Evolutionary conservation across 2,888 invertebrate species (phyloP).

Genomic region (Caenorhabditis sp.): DNA sequence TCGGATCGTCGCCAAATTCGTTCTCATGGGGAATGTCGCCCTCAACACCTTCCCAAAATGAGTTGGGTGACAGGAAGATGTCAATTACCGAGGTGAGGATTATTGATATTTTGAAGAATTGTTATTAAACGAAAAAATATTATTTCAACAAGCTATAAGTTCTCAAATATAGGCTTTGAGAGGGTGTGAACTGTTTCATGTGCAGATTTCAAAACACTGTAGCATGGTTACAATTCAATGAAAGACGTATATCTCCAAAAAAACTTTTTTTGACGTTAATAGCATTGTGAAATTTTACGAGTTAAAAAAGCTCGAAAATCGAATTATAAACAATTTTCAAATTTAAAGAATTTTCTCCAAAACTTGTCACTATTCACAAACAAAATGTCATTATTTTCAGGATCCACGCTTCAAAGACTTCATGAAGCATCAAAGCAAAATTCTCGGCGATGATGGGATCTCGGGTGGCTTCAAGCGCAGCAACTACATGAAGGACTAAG

Average conservation of each 20-base stretch:
- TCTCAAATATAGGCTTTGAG: too few species aligned
- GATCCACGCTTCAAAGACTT: constrained; percentile 58
- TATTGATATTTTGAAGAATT: not conserved
- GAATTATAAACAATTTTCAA: too few species aligned
- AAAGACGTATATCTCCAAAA: too few species aligned
- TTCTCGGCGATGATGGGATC: constrained; percentile 49
- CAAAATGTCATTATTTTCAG: constrained; percentile 18
- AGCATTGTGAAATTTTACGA: too few species aligned
- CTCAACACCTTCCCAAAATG: constrained; percentile 12
- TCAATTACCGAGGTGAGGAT: constrained; percentile 47
- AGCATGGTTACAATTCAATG: too few species aligned
- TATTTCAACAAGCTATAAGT: too few species aligned
- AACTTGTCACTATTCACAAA: too few species aligned
- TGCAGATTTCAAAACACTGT: too few species aligned
- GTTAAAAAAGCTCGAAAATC: too few species aligned
- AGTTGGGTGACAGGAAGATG: constrained; percentile 37
- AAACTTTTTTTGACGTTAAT: too few species aligned
- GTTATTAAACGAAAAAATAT: too few species aligned
- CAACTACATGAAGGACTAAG: constrained; percentile 45
- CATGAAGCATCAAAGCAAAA: constrained; percentile 55
- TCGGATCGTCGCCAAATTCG: constrained; percentile 47
- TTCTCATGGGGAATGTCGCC: constrained; percentile 54
- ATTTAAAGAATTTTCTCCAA: not conserved
- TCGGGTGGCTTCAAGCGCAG: constrained; percentile 37
- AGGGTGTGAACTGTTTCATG: too few species aligned